Base-by-base conservation (phyloP, 2,888 invertebrate species). In the Agonopterix heracliana region DNA sequence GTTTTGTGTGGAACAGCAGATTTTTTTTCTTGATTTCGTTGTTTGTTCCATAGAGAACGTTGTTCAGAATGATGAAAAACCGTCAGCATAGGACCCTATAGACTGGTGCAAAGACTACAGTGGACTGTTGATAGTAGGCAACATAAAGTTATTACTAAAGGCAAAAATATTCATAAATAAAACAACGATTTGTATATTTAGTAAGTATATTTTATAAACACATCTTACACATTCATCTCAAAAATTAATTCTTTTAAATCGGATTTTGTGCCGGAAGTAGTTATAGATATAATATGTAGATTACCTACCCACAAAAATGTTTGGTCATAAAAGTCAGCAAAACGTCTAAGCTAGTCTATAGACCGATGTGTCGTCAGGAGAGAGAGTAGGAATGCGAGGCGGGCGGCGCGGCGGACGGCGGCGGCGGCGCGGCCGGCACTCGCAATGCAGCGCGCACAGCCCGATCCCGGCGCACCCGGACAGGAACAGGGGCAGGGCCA, bases 381-480 rank as follows among this genome's bases (percentile, higher is more conserved):
- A 80, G 46, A 93, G 89, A 0, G 89, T 74, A 3, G 90, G 88
- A n/a, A 86, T 52, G 53, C 92, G 90, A 38, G 92, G 91, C 52
- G 92, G 92, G 51, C 92, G 87, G 51, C 91, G 89, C 17, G 93
- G 86, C 74, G 93, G 84, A 80, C 92, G 84, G 71, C 92, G 80
- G 71, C 93, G 90, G 60, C 93, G 89, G 64, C 93, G 90, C 83
- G 95, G 81, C 60, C 93, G 90, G 81, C 95, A 96, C 81, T 96
- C 95, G 81, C 96, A 96, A 79, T 96, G 95, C 91, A 95, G 91
- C 52, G 95, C 93, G 81, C 96, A 96, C 52, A 96, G 90, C 34
- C 94, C 95, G 60, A 95, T 93, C 50, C 95, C 95, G 57, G 96
- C 95, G 65, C 95, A 93, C 60, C 95, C 90, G 48, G 96, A 95